These are phyloP conservation scores for Melitaea cinxia DNA, from an alignment of 1,140 invertebrate species.

Conservation along the genomic window DNA sequence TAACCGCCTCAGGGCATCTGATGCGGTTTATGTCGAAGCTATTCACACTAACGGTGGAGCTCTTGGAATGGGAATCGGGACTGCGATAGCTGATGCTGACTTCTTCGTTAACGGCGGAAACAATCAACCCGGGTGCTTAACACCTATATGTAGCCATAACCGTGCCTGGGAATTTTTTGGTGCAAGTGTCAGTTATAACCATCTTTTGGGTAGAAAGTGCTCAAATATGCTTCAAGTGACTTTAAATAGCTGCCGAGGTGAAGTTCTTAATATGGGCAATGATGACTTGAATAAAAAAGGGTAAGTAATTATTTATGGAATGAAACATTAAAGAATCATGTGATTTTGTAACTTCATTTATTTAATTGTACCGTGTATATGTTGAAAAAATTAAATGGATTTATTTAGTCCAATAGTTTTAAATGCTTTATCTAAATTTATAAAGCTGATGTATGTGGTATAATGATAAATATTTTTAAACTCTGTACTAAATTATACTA, in stretches of 20 bases:
- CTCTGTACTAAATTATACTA: not conserved
- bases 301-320: slow-evolving; percentile 37
- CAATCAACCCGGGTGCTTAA: slow-evolving; percentile 75
- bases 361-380: no score
- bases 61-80: slow-evolving; percentile 83
- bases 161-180: slow-evolving; percentile 84
- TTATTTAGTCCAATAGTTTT: no score
- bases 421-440: not conserved
- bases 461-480: not conserved
- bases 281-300: slow-evolving; percentile 49
- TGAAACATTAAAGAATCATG: not conserved
- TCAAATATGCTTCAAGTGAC: slow-evolving; percentile 42
- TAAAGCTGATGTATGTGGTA: not conserved
- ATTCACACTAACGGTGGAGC: slow-evolving; percentile 85
- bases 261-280: slow-evolving; percentile 53
- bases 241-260: slow-evolving; percentile 51
- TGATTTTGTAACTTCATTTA: no score
- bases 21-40: slow-evolving; percentile 84
- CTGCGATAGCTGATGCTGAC: slow-evolving; percentile 83
- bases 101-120: slow-evolving; percentile 91
- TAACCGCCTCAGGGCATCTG: slow-evolving; percentile 46
- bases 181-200: slow-evolving; percentile 59
- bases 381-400: no score
- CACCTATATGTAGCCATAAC: slow-evolving; percentile 84
- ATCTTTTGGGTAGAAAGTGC: slow-evolving; percentile 51